phyloP scores from a whole-genome alignment of 1,140 invertebrate species.

The Aporrectodea caliginosa region DNA sequence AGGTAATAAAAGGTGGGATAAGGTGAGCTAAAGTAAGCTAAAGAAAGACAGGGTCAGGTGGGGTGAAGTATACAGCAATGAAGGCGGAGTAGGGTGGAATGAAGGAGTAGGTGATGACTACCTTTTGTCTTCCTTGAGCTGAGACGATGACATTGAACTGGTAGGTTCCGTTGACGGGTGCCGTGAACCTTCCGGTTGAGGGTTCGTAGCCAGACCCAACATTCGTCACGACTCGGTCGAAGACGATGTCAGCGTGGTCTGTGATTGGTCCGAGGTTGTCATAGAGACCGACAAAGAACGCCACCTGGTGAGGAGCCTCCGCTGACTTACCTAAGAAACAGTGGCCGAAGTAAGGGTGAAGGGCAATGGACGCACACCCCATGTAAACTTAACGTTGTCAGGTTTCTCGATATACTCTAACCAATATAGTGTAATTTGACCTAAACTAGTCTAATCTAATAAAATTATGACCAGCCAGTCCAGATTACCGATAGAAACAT shows the following conservation, averaged over 20 bases:
- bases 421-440: no score
- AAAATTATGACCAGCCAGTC: no score
- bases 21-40: not conserved
- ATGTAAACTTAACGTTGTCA: no score
- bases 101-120: conserved; percentile 28
- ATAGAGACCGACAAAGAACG: conserved; percentile 50
- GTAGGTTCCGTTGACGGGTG: conserved; percentile 49
- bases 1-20: no score
- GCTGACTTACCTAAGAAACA: conserved; percentile 42
- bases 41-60: not conserved
- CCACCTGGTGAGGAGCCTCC: conserved; percentile 35
- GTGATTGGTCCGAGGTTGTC: conserved; percentile 43
- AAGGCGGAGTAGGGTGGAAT: not conserved
- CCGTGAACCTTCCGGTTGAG: conserved; percentile 45
- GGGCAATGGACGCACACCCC: no score
- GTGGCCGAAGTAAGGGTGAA: no score
- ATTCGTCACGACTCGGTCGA: conserved; percentile 51
- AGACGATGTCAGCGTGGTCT: conserved; percentile 42
- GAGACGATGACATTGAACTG: conserved; percentile 51
- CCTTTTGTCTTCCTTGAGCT: conserved; percentile 50
- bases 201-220: conserved; percentile 43
- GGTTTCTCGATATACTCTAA: no score
- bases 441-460: no score
- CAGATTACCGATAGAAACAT: no score
- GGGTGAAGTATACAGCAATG: not conserved